Base-by-base conservation (phyloP, 2,797 vertebrate species). In the Melanotaenia boesemani region DNA sequence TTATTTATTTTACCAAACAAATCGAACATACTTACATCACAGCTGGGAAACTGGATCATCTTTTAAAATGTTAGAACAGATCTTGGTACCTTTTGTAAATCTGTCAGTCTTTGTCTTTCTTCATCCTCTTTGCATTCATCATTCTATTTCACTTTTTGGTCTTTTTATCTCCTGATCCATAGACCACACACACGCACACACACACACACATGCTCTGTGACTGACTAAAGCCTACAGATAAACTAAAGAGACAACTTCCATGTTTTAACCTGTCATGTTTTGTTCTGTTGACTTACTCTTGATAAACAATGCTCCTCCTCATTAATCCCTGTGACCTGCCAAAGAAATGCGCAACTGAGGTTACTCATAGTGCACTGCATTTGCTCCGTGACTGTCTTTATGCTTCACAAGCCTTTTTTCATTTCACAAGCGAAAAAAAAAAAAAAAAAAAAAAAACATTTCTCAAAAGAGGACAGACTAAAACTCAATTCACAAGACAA, bases 211-310 rank as follows among this genome's bases (percentile, higher is more conserved):
- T 39, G 58, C 60, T 73, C 59, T 48, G 64, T 68, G 71, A 22
- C 77, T 77, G 62, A 87, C 85, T 88, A 88, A 91, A 88, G 78
- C 86, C 76, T 20, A 0, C 65, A 83, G 87, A 82, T 88, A 78
- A 89, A 91, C 70, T 61, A 57, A 84, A 71, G 82, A 77, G 71
- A 76, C 41, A 26, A 66, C 79, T 52, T 59, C 78, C 72, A 3
- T 91, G 85, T 91, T 91, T 89, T 65, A 82, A 87, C 84, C 83
- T 89, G 88, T 85, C 85, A 82, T 77, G 87, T 81, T 54, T 69
- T 46, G 76, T 64, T 85, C 60, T 78, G 68, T 88, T 88, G 69
- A 74, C 86, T 80, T 66, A 67, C 82, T 83, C 79, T 83, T 74
- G 84, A 81, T 87, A 91, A 92, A 93, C 86, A 86, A 41, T 71